Evolutionary conservation across 2,888 invertebrate genomes (phyloP).

Genomic region (Pyrgus malvae): DNA sequence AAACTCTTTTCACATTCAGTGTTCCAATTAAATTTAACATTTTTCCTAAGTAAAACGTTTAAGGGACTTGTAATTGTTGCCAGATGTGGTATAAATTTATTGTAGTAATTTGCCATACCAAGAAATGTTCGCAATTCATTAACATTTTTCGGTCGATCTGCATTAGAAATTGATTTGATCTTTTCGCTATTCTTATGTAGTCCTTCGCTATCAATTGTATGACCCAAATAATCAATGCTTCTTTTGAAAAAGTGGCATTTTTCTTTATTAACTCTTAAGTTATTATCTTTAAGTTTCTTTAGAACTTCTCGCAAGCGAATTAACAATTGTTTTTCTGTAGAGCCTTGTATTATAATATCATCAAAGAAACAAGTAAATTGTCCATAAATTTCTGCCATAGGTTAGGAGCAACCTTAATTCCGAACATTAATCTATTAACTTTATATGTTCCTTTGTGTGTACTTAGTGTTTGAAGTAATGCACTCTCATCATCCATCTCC

Average conservation of each 20-base stretch:
- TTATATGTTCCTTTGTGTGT: slow-evolving; percentile 43
- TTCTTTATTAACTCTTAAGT: background rate
- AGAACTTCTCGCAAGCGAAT: background rate
- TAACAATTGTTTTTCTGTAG: slow-evolving; percentile 23
- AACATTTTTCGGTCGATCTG: background rate
- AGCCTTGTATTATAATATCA: slow-evolving; percentile 39
- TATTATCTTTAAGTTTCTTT: background rate
- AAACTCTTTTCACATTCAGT: background rate
- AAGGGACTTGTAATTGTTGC: background rate
- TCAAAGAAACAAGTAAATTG: slow-evolving; percentile 44
- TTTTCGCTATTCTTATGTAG: background rate
- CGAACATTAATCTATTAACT: slow-evolving; percentile 43
- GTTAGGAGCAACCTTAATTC: slow-evolving; percentile 40
- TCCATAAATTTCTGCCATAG: slow-evolving; percentile 46
- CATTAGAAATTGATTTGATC: background rate
- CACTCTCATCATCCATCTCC: background rate
- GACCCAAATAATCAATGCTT: background rate
- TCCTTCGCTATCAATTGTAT: background rate
- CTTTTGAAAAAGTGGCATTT: background rate
- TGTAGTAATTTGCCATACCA: slow-evolving; percentile 3
- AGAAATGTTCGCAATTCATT: slow-evolving; percentile 1
- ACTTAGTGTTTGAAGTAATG: slow-evolving; percentile 25
- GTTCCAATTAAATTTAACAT: background rate
- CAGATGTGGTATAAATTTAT: slow-evolving; percentile 3
- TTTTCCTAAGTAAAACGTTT: background rate